These are phyloP conservation scores for Trichonephila inaurata DNA, from an alignment of 1,140 invertebrate species.

Conservation along the genomic window DNA sequence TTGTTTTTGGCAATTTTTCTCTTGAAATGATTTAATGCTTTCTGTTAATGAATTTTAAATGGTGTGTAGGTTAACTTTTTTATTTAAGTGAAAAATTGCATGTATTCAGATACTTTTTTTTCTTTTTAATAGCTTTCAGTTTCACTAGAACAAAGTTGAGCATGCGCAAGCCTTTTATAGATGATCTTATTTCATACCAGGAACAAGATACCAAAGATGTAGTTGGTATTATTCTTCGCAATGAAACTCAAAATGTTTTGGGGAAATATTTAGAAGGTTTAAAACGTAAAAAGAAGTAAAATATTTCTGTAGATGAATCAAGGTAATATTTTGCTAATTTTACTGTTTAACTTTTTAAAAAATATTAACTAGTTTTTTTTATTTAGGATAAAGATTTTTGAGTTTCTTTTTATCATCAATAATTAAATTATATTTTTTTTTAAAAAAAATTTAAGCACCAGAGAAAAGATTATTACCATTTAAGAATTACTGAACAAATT, in stretches of 20 bases:
- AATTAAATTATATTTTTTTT: no score
- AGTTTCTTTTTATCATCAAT: no score
- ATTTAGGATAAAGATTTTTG: no score
- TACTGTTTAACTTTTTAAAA: no score
- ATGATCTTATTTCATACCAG: constrained; percentile 51
- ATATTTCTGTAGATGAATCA: not conserved
- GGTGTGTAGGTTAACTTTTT: not conserved
- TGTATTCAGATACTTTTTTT: not conserved
- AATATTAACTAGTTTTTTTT: no score
- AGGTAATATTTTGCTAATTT: no score
- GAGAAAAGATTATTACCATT: no score
- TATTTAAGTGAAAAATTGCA: no score
- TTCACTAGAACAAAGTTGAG: constrained; percentile 36
- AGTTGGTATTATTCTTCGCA: not conserved
- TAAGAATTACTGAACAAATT: no score
- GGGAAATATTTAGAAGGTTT: constrained; percentile 57
- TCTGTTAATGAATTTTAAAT: not conserved
- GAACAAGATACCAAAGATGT: constrained; percentile 30
- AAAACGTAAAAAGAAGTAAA: constrained; percentile 51
- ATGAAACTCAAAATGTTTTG: constrained; percentile 13
- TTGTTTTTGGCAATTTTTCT: not conserved
- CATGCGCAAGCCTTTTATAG: constrained; percentile 48
- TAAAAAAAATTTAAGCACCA: no score
- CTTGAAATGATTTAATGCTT: no score
- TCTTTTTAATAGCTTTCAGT: constrained; percentile 12